Percentiles rank a stretch among this genome's conserved stretches.
Conservation (phyloP, 2,113 vertebrate species). For the Brachyhypopomus occidentalis region DNA sequence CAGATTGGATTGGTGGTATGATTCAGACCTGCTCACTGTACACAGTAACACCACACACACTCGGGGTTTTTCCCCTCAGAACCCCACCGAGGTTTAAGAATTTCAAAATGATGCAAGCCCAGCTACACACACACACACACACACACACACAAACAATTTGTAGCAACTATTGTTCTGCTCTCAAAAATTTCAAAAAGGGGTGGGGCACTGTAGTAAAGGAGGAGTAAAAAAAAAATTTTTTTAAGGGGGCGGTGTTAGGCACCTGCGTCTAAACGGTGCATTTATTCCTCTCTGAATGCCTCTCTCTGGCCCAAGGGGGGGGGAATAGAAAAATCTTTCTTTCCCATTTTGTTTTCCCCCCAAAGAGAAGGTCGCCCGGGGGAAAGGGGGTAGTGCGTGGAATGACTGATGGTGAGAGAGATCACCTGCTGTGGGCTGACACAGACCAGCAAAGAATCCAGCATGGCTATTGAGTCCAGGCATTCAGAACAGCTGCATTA, state of each 20-base stretch:
- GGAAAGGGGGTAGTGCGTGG: neutral
- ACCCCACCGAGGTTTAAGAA: neutral
- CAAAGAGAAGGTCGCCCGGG: neutral
- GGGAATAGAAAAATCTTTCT: neutral
- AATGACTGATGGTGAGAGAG: conserved; percentile 4
- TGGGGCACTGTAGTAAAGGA: conserved; percentile 16
- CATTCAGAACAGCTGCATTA: too few species aligned
- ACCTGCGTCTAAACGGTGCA: neutral
- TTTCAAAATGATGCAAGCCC: neutral
- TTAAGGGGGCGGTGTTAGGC: conserved; percentile 15
- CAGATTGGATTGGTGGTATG: neutral
- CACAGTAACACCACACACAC: neutral
- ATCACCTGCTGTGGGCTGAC: neutral
- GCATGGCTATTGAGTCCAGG: neutral
- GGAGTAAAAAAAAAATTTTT: neutral
- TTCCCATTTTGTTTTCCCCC: neutral
- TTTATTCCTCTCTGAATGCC: neutral
- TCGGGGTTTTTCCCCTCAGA: neutral
- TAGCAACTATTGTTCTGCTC: conserved; percentile 24
- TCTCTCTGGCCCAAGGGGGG: neutral
- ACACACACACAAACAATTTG: conserved; percentile 5
- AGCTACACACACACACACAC: too few species aligned
- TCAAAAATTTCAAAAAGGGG: neutral
- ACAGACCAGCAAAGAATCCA: conserved; percentile 3
- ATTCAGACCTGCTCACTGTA: neutral